Evolutionary conservation across 2,797 vertebrate genomes (phyloP), one percentile per base, ranked within the genome.

Genomic region (Tauraco hartlaubi): DNA sequence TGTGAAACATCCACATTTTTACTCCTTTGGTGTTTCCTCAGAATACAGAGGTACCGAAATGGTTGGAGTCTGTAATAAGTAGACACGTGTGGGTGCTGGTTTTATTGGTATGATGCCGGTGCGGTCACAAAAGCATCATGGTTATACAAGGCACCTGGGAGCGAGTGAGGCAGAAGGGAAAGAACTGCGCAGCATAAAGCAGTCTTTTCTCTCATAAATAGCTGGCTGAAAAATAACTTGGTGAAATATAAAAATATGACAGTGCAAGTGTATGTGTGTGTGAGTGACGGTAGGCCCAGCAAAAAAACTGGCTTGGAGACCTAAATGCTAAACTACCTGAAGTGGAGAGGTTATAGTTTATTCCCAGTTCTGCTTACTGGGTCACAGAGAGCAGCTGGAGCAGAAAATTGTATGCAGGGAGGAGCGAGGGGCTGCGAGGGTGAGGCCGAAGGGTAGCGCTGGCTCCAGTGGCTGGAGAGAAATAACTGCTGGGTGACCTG

Each of bases 121-220:
- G 77, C 14, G 25, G 91, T 94, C 98, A 98, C 98, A 98, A 98
- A 98, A 97, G 96, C 97, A 97, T 97, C 97, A 94, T 96, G 98
- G 98, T 98, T 97, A 73, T 81, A 85, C 90, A 66, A 85, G 95
- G 96, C 97, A 97, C 97, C 94, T 97, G 97, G 98, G 98, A 98
- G 92, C 69, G 67, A 91, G 84, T 12, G 51, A 96, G 19, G 71
- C 69, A 67, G 75, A 52, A 78, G 94, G 81, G 62, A 74, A 78
- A 92, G 96, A 94, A 61, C 82, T 26, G 75, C 35, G 21, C 73
- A 80, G 75, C 37, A 92, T 94, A 97, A 97, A 98, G 87, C 88
- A 93, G 88, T 79, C 87, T 96, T 96, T 96, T 97, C 88, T 97
- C 94, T 95, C 92, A 58, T 95, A 95, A 98, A 97, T 96, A 97